Percentiles rank a stretch among this genome's conserved stretches.
Conservation (phyloP, 2,113 vertebrate species). For the Ginglymostoma cirratum region DNA sequence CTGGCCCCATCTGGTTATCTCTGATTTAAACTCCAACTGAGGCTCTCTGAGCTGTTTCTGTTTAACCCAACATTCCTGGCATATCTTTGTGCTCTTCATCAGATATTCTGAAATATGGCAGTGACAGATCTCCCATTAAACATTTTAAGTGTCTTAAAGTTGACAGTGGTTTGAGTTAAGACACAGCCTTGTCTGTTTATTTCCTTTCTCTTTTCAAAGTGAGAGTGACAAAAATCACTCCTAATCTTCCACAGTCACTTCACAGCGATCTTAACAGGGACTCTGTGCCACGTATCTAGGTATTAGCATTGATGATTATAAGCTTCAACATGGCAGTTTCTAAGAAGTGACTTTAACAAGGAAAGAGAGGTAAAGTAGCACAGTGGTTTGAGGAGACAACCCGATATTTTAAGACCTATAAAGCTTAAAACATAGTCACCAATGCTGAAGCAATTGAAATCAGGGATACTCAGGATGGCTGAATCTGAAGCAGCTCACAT, state of each 20-base stretch:
- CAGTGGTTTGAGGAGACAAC: not conserved
- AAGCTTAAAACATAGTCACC: not conserved
- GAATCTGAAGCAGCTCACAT: not conserved
- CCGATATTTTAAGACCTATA: not conserved
- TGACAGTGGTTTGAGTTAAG: not conserved
- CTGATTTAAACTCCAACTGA: slow-evolving; percentile 5
- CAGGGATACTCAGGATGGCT: not conserved
- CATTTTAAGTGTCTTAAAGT: not conserved
- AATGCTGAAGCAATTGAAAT: not conserved
- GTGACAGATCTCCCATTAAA: not conserved
- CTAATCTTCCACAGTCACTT: not conserved
- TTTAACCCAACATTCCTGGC: slow-evolving; percentile 45
- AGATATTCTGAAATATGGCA: slow-evolving; percentile 24
- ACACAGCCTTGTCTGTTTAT: not conserved
- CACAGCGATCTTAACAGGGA: not conserved
- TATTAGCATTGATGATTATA: not conserved
- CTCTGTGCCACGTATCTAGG: not conserved
- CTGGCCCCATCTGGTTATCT: slow-evolving; percentile 48
- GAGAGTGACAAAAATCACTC: not conserved
- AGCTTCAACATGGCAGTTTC: not conserved
- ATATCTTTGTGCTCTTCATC: slow-evolving; percentile 44
- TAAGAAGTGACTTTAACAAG: not conserved
- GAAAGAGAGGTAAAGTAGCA: not conserved
- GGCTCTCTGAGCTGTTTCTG: slow-evolving; percentile 42
- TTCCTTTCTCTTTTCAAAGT: not conserved